phyloP scores from a whole-genome alignment of 30 jellyfish, hydroid and myxozoan genomes.

The Euphysa ruthae region DNA sequence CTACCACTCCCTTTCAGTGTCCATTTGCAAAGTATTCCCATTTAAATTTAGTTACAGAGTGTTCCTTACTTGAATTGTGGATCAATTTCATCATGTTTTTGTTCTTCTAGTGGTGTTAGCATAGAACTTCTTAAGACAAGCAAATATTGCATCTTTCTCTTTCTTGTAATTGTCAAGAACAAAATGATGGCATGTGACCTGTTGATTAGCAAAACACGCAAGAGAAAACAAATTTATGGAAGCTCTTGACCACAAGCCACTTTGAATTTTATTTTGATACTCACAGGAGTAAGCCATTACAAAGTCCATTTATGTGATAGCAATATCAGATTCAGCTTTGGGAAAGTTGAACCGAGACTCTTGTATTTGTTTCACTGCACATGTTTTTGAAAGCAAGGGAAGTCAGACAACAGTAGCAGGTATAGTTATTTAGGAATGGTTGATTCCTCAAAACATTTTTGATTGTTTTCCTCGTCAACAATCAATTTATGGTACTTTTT shows the following conservation, averaged over 20 bases:
- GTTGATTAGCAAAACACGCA: background rate
- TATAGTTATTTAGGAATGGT: no score
- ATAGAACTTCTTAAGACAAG: background rate
- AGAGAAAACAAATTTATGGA: background rate
- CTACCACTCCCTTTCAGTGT: no score
- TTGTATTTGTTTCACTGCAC: background rate
- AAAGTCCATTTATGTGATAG: background rate
- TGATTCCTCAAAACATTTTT: no score
- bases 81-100: no score
- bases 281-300: no score
- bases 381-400: background rate
- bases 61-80: no score
- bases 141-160: background rate
- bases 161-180: background rate
- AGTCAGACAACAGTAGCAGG: no score
- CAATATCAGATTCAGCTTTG: background rate
- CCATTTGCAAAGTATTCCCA: no score
- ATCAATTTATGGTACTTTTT: no score
- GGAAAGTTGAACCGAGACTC: background rate
- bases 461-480: no score
- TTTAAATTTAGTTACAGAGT: no score
- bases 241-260: background rate
- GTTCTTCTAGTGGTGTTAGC: no score
- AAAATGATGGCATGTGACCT: background rate
- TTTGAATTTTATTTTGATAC: background rate